Percentiles rank a stretch among this genome's conserved stretches.
These are phyloP conservation scores for Malthinus flaveolus DNA, from an alignment of 2,888 invertebrate genomes.

Conservation along the genomic window DNA sequence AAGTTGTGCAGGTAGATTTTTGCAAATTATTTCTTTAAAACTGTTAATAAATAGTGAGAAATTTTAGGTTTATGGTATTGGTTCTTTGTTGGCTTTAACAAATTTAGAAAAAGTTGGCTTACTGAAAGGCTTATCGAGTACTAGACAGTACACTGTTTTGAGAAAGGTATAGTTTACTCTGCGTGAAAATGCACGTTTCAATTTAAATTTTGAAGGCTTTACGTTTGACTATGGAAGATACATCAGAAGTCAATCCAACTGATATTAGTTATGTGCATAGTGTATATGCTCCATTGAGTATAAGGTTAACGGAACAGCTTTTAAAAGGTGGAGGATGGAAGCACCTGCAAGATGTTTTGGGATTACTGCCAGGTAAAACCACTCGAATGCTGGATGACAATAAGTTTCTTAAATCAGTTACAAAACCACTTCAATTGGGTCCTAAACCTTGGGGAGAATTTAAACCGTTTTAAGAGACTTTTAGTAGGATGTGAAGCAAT, in stretches of 20 bases:
- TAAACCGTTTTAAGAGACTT: too few species aligned
- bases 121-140: conserved; percentile 73
- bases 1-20: conserved; percentile 57
- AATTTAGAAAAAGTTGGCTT: conserved; percentile 88
- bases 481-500: too few species aligned
- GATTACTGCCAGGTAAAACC: conserved; percentile 69
- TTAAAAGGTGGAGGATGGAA: conserved; percentile 77
- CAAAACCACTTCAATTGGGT: too few species aligned
- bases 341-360: conserved; percentile 81
- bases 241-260: conserved; percentile 77
- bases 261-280: conserved; percentile 92
- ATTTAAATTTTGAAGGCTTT: conserved; percentile 60
- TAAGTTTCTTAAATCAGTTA: too few species aligned
- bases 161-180: conserved; percentile 62
- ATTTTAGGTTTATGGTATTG: conserved; percentile 82
- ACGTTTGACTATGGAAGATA: conserved; percentile 85
- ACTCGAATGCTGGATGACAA: too few species aligned
- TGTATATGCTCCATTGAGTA: conserved; percentile 91
- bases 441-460: too few species aligned
- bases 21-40: not conserved
- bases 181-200: not conserved
- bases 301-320: conserved; percentile 81
- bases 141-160: conserved; percentile 73
- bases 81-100: conserved; percentile 77
- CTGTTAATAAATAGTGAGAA: not conserved